phyloP scores from a whole-genome alignment of 2,888 invertebrate genomes.

The Cheilosia scutellata region DNA sequence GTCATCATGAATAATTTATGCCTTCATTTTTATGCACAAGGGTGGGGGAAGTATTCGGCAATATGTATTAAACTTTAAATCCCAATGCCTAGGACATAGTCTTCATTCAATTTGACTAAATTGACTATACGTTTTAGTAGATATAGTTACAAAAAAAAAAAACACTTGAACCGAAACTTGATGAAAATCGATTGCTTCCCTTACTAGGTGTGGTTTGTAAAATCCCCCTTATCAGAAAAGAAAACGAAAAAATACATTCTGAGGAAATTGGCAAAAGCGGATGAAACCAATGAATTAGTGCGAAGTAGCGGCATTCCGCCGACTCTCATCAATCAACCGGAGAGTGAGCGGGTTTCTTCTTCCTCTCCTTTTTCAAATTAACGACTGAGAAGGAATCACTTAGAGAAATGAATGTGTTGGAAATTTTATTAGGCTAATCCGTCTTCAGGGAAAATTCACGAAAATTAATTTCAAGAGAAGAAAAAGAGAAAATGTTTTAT shows the following conservation, averaged over 20 bases:
- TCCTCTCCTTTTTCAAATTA: constrained; percentile 69
- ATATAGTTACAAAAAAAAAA: not conserved
- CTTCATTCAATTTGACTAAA: constrained; percentile 34
- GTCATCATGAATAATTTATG: constrained; percentile 51
- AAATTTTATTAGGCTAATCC: constrained; percentile 70
- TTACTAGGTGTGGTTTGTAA: constrained; percentile 37
- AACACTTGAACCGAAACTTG: constrained; percentile 10
- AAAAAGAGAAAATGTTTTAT: constrained; percentile 58
- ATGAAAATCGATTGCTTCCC: constrained; percentile 57
- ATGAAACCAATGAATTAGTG: constrained; percentile 71
- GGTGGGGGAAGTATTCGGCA: not conserved
- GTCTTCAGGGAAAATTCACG: constrained; percentile 69
- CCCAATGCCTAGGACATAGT: constrained; percentile 36
- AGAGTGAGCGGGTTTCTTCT: constrained; percentile 59
- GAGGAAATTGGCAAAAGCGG: constrained; percentile 64
- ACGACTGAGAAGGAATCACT: constrained; percentile 68
- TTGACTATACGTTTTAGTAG: constrained; percentile 15
- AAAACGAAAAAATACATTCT: constrained; percentile 31
- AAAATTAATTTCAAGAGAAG: constrained; percentile 66
- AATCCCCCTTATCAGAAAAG: constrained; percentile 17
- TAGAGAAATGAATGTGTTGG: constrained; percentile 73
- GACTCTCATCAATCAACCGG: constrained; percentile 72
- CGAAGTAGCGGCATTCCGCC: constrained; percentile 65
- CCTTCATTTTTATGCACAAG: not conserved
- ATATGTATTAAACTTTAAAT: constrained; percentile 33